Base-by-base conservation (phyloP, 2,113 vertebrate genomes). In the Toxotes jaculatrix region DNA sequence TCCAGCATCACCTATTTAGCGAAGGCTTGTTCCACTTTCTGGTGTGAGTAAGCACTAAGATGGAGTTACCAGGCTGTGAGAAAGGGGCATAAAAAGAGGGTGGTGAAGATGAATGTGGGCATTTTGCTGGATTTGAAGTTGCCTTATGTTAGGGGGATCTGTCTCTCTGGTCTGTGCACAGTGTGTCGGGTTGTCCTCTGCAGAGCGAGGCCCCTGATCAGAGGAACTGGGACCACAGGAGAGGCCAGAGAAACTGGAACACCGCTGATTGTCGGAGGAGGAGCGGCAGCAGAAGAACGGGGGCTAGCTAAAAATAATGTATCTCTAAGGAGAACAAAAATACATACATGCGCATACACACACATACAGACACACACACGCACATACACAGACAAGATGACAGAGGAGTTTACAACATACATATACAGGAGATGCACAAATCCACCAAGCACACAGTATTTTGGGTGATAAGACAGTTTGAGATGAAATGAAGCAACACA, bases 281-380 rank as follows among this genome's bases (percentile, higher is more conserved):
- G 82, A 90, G 91, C 67, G 64, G 87, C 79, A 88, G 66, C 16
- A 14, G 80, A 89, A 86, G 87, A 95, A 94, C 87, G 88, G 89
- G 93, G 94, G 88, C 92, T 91, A 80, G 87, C 95, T 95, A 95
- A 95, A 95, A 95, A 95, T 95, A 95, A 87, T 83, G 68, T 4
- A 92, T 95, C 95, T 95, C 95, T 49, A 89, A 95, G 95, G 95
- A 95, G 93, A 91, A 90, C 91, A 89, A 84, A 93, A 95, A 94
- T 94, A 95, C 92, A 94, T 89, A 85, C 90, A 87, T 80, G 77
- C 84, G 76, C 77, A 43, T 21, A 81, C 67, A 79, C 79, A 77
- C 79, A 71, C 31, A 27, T 34, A 84, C 36, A 79, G n/a, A 65
- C 40, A 59, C 56, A 79, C 34, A 49, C 59, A 77, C 66, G 77